Base-by-base conservation (phyloP, 2,113 vertebrate species). In the Vanacampus margaritifer region DNA sequence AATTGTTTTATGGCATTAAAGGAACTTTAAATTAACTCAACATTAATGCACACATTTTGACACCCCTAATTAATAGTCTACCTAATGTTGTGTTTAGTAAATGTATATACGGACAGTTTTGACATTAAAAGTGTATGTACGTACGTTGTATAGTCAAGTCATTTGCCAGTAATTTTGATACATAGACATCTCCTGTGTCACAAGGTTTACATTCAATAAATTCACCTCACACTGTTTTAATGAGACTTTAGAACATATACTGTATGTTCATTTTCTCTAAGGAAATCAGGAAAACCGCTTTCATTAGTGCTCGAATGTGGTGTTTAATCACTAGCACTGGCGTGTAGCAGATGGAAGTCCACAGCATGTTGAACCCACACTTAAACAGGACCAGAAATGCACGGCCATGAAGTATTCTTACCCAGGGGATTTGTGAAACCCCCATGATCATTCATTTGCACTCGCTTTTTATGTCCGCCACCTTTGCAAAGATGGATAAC, bases 401-500 rank as follows among this genome's bases (percentile, higher is more conserved):
- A 58, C 37, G 37, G 58, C 36, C 53, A 11, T 19, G 41, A 50
- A 45, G 2, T 54, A 0, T 7, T 72, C 48, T 72, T 48, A 72
- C 71, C n/a, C 62, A 7, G 70, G n/a, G 64, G 62, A 19, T 61
- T 71, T 66, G 50, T 4, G 37, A 9, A 17, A 46, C 56, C 59
- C 64, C 57, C 35, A 11, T 36, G n/a, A 70, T 80, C 74, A 78
- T 71, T 69, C 45, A 79, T 72, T 70, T 75, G 13, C 70, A 50
- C 54, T 24, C 50, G 24, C 50, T 65, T 46, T 79, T 80, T 66
- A 69, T 58, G 63, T 78, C 41, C 56, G 53, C 65, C 35, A 45
- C 65, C 68, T 58, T 82, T 73, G 56, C 56, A 76, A 63, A 80
- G 53, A 64, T n/a, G 1, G 69, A 79, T 84, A 82, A 82, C 74